Base-by-base conservation (phyloP, 1,140 invertebrate genomes). In the Druon quercuslanigerum region DNA sequence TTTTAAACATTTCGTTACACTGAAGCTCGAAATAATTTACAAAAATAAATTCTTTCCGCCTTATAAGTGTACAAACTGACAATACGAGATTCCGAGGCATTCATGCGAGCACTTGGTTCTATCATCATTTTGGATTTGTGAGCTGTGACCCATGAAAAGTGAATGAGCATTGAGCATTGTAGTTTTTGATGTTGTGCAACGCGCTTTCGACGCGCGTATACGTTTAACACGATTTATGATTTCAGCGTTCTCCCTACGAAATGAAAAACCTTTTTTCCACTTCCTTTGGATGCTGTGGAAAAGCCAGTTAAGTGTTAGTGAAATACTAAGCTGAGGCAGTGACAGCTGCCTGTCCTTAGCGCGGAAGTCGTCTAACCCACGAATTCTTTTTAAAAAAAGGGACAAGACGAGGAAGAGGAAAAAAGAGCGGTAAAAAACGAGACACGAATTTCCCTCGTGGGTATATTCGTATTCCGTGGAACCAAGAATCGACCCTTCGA, bases 361-460 rank as follows among this genome's bases (percentile, higher is more conserved):
- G 75, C 73, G 71, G 73, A 80, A 80, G 77, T 80, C 54, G 73
- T 51, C 46, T 72, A 9, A 20, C 60, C 33, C 60, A 8, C 14
- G 16, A 66, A 0, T n/a, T 66, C n/a, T 14, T 46, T 66, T 16
- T 20, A 52, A 72, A 52, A 51, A 25, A 19, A 51, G 0, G 51
- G 6, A n/a, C 25, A 40, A 66, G 60, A 66, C 33, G 12, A 40
- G 60, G 20, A 66, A 66, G 25, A 33, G 25, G n/a, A 73, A 80
- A 80, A 80, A 80, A 77, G 40, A 25, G n/a, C 33, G 25, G 13
- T 12, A 66, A 72, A 74, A 78, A 75, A 78, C 70, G 71, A 11
- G 46, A 14, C 19, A 19, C n/a, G 50, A 72, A 79, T 20, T 33
- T 2, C 56, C 19, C 20, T 60, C 56, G 56, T 57, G 76, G 73